Evolutionary conservation across 2,113 vertebrate species (phyloP).

Genomic region (Elgaria multicarinata): DNA sequence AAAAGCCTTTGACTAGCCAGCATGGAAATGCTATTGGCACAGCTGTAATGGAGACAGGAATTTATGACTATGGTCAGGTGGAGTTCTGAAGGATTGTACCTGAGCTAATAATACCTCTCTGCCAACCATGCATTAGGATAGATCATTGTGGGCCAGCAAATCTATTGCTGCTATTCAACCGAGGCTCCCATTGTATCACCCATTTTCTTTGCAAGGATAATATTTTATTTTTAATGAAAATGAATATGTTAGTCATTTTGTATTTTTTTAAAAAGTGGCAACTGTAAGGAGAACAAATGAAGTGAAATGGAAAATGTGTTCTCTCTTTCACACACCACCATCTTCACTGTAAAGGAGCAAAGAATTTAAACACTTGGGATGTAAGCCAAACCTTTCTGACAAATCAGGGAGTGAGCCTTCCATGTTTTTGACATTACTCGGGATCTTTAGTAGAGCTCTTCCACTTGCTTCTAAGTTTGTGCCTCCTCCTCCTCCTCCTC

Average conservation of each 20-base stretch:
- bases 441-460: accelerated
- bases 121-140: slow-evolving; percentile 33
- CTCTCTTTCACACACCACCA: neutral
- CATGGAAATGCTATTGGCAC: slow-evolving; percentile 79
- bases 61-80: slow-evolving; percentile 77
- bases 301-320: neutral
- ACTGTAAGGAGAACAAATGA: neutral
- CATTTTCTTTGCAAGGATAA: slow-evolving; percentile 42
- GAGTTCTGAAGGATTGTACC: slow-evolving; percentile 67
- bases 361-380: slow-evolving; percentile 9
- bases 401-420: neutral
- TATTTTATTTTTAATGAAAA: slow-evolving; percentile 56
- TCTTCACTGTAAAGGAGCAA: neutral
- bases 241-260: slow-evolving; percentile 41
- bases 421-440: neutral
- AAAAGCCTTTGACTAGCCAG: slow-evolving; percentile 79
- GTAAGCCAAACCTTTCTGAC: slow-evolving; percentile 1
- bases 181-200: neutral
- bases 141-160: slow-evolving; percentile 35
- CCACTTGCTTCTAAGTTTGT: neutral
- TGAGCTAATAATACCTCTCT: slow-evolving; percentile 72
- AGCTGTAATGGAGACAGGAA: slow-evolving; percentile 78
- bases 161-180: slow-evolving; percentile 27
- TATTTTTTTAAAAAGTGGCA: slow-evolving; percentile 9
- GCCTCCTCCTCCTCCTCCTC: no score